Percentiles rank a stretch among this genome's conserved stretches.
phyloP scores from a whole-genome alignment of 2,797 vertebrate species.

The Phataginus tetradactyla region DNA sequence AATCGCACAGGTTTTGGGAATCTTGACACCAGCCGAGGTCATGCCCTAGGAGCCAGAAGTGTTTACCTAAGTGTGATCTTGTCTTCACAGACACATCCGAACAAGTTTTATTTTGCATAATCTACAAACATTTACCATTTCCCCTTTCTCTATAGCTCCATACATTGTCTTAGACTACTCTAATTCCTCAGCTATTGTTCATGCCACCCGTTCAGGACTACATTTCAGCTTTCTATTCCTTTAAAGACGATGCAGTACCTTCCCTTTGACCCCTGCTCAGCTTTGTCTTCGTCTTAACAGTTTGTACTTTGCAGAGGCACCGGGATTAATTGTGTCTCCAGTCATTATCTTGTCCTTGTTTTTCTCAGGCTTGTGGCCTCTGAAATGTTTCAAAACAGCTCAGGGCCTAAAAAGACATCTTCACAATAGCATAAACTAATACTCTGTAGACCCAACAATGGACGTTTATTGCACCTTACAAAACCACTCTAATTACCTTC shows the following conservation, averaged over 20 bases:
- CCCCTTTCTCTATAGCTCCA: slow-evolving; percentile 54
- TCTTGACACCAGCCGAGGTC: slow-evolving; percentile 27
- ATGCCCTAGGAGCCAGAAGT: slow-evolving; percentile 51
- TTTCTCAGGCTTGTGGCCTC: slow-evolving; percentile 81
- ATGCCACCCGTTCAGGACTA: slow-evolving; percentile 51
- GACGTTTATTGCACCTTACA: slow-evolving; percentile 83
- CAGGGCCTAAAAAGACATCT: slow-evolving; percentile 81
- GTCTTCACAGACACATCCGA: slow-evolving; percentile 57
- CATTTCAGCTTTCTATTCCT: not conserved
- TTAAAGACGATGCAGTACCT: slow-evolving; percentile 62
- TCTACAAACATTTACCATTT: slow-evolving; percentile 59
- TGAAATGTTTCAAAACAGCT: slow-evolving; percentile 82
- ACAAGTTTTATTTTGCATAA: slow-evolving; percentile 66
- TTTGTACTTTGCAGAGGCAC: slow-evolving; percentile 77
- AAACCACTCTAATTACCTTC: slow-evolving; percentile 86
- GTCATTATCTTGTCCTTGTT: slow-evolving; percentile 88
- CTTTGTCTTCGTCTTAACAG: slow-evolving; percentile 80
- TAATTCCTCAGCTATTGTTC: slow-evolving; percentile 67
- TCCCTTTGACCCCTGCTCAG: slow-evolving; percentile 81
- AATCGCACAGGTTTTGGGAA: not conserved
- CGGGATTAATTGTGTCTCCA: slow-evolving; percentile 83
- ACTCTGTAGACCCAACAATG: slow-evolving; percentile 84
- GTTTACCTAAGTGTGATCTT: slow-evolving; percentile 66
- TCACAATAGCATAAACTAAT: slow-evolving; percentile 82
- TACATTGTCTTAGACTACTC: slow-evolving; percentile 70